Evolutionary conservation across 2,113 vertebrate genomes (phyloP), one percentile per base, ranked within the genome.

Genomic region (Hipposideros armiger): DNA sequence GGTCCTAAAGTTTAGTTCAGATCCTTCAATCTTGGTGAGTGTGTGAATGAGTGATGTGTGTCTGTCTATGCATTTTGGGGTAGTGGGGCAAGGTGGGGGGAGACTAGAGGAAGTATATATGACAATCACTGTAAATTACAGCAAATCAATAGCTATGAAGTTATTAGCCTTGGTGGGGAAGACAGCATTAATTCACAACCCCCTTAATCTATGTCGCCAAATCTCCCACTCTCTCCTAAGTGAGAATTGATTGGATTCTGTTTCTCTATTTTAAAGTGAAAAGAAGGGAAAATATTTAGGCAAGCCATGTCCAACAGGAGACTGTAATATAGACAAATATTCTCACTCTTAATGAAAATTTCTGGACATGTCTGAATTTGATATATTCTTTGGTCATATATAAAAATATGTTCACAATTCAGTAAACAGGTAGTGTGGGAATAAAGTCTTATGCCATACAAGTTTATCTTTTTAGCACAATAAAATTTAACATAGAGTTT

Each of bases 241-340:
- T 84, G 45, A 77, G 17, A 86, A 86, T 7, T 89, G 30, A 84
- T 74, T 42, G 19, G 56, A 70, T 74, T 93, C 36, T 83, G 60
- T 73, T 92, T 92, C 67, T 96, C 36, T 36, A 36, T 94, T 88
- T 88, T 89, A 54, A 96, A 87, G 30, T 78, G 20, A 77, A 90
- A 86, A 42, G 30, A 90, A 72, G 32, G 45, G 11, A 30, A 81
- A 92, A 58, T 93, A 76, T 67, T 94, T 54, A 91, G 45, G 28
- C 10, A 69, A 74, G 60, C 30, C 36, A 96, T 5, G 22, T 19
- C 28, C 54, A 69, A n/a, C 2, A 89, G 52, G 22, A 73, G 20
- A 62, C 54, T 16, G 50, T 50, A 58, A 60, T 54, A 73, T 19
- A 95, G 73, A 73, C 36, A 94, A 66, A 88, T 88, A 91, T 60